Base-by-base conservation (phyloP, 2,888 invertebrate genomes). In the Aphrophora alni region DNA sequence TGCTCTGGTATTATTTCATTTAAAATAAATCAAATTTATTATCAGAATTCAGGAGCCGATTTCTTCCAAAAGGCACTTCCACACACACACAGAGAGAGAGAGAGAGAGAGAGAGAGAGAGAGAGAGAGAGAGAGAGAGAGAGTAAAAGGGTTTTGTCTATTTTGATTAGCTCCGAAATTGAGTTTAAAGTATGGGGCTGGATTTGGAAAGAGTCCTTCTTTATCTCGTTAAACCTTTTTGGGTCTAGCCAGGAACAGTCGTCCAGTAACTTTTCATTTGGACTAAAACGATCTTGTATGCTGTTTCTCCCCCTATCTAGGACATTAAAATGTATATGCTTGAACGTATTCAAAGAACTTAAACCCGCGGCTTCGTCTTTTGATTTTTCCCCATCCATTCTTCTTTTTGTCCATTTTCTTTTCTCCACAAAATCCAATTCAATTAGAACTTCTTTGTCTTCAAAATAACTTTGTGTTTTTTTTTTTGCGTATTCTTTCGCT, bases 211-310 rank as follows among this genome's bases (percentile, higher is more conserved):
- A 33, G 33, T 33, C 33, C 25, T 25, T 77, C 33, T 38, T 77
- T 33, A 68, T 33, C 38, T 77, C 77, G 38, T 77, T 69, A 68
- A 77, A 77, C 33, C 68, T 77, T 77, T 38, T 77, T 38, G 70
- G 77, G 70, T 33, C n/a, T 38, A 77, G 70, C 77, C 77, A 77
- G 70, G 77, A 77, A 24, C 38, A 38, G 38, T 77, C 77, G 38
- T 77, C 38, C 70, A 77, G 38, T 33, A 77, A 69, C 12, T 77
- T 70, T 77, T 38, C 38, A 38, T 77, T 77, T 70, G 70, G 77
- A 38, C 69, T 44, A 77, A 77, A 71, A 69, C 28, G 26, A 68
- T 77, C 77, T 68, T 51, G 68, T n/a, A 77, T 77, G 33, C 77
- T 77, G 26, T 38, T 70, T 38, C 21, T 70, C 24, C 69, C 77